These are phyloP conservation scores for Myrmecobius fasciatus DNA, from an alignment of 2,113 vertebrate genomes.

Conservation along the genomic window DNA sequence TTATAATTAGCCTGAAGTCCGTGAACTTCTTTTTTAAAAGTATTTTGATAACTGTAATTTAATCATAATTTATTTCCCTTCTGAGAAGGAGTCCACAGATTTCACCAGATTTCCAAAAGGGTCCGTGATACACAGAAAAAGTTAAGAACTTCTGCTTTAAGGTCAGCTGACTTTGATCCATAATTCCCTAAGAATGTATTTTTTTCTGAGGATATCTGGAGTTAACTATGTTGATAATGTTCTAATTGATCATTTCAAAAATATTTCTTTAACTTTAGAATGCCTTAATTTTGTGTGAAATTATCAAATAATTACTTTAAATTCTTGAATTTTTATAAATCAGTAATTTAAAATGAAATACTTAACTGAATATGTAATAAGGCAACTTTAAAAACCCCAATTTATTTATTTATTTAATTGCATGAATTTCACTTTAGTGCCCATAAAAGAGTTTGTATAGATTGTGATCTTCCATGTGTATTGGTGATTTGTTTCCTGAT, in stretches of 20 bases:
- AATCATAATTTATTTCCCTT: neutral
- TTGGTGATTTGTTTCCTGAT: neutral
- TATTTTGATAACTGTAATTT: neutral
- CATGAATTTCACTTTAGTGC: neutral
- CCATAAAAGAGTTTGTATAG: neutral
- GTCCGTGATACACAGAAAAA: neutral
- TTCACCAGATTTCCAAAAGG: neutral
- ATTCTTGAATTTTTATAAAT: conserved; percentile 5
- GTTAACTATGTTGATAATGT: conserved; percentile 7
- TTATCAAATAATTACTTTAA: neutral
- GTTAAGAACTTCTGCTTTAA: neutral
- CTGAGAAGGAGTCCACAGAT: neutral
- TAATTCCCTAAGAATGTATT: conserved; percentile 4
- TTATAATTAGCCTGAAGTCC: neutral
- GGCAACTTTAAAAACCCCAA: neutral
- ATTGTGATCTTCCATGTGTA: neutral
- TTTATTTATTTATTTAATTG: neutral
- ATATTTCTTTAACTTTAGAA: conserved; percentile 32
- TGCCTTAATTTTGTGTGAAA: conserved; percentile 10
- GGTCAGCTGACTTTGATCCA: neutral
- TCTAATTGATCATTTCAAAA: conserved; percentile 21
- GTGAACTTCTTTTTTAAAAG: neutral
- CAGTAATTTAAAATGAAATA: neutral
- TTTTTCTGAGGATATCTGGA: neutral
- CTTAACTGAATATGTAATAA: conserved; percentile 15